Base-by-base conservation (phyloP, 1,140 invertebrate genomes). In the Zophobas atratus region DNA sequence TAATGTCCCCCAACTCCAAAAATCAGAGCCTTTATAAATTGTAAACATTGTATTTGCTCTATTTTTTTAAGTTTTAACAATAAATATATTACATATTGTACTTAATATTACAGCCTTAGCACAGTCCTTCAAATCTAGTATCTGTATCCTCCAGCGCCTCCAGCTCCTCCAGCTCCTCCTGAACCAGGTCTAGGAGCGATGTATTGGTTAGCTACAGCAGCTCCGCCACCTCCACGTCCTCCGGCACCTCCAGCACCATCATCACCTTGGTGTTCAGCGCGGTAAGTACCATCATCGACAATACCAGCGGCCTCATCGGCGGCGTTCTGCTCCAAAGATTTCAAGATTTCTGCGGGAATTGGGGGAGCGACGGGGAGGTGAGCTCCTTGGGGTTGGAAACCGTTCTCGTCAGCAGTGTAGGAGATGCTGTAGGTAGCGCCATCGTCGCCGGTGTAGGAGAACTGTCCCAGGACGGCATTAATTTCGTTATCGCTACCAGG, bases 341-440 rank as follows among this genome's bases (percentile, higher is more conserved):
- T 77, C 6, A 84, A 67, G 70, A 85, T 85, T 53, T 80, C 82
- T 35, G 78, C 81, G 33, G 92, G 92, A 81, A 93, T 92, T 51
- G 92, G 92, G 0, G 93, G 93, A 20, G 94, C 92, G 2, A 93
- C 93, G 43, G 94, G 94, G 20, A 76, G 56, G 43, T 76, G 75
- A 38, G 43, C 63, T 32, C 93, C 93, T 77, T 92, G 92, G 94
- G 86, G 84, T 93, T 93, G 33, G 90, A 94, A 95, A 6, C 93
- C 93, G 76, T 92, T 92, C 82, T 94, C 92, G 80, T 94, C 93
- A 8, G 94, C 94, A n/a, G 91, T 90, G 88, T 95, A 96, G 1
- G 89, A 90, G 41, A 95, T 84, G 0, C 88, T 87, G 77, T 94
- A 90, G 48, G 90, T 86, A 43, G 92, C 87, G 1, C 94, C 94